These are phyloP conservation scores for Hydriomena furcata DNA, from an alignment of 2,888 invertebrate genomes.

Conservation along the genomic window DNA sequence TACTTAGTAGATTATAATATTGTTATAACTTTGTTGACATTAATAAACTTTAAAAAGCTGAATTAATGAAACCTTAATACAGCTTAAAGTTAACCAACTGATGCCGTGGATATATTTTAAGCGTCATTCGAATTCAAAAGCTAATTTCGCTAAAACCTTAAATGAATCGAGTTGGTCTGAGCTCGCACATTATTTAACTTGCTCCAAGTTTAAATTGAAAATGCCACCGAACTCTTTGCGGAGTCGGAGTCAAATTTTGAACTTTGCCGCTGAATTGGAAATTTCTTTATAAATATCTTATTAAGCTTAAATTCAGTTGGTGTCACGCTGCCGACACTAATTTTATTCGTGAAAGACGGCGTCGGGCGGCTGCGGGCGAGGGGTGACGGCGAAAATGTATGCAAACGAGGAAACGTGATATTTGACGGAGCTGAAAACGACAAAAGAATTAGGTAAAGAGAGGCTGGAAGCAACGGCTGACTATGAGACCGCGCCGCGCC, in stretches of 20 bases:
- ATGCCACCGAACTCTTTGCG: slow-evolving; percentile 80
- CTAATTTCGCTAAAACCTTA: slow-evolving; percentile 82
- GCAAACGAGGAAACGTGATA: slow-evolving; percentile 78
- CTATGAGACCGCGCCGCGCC: slow-evolving; percentile 45
- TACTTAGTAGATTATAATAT: slow-evolving; percentile 12
- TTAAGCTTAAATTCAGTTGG: slow-evolving; percentile 82
- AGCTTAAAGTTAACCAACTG: slow-evolving; percentile 52
- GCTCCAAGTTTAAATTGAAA: slow-evolving; percentile 83
- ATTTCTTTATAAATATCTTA: slow-evolving; percentile 84
- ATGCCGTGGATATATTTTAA: slow-evolving; percentile 68
- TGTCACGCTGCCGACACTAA: slow-evolving; percentile 83
- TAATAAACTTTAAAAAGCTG: slow-evolving; percentile 46
- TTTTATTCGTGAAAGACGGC: slow-evolving; percentile 80
- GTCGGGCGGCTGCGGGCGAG: slow-evolving; percentile 52
- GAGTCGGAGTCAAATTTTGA: slow-evolving; percentile 80
- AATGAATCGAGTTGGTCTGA: slow-evolving; percentile 80
- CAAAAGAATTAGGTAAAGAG: slow-evolving; percentile 74
- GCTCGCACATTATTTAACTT: slow-evolving; percentile 83
- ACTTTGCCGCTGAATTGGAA: slow-evolving; percentile 83
- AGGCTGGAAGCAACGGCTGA: slow-evolving; percentile 22
- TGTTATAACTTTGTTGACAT: slow-evolving; percentile 32
- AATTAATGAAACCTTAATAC: slow-evolving; percentile 55
- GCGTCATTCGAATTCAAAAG: slow-evolving; percentile 78
- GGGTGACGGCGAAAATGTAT: slow-evolving; percentile 74
- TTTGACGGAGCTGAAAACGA: slow-evolving; percentile 81